phyloP scores from a whole-genome alignment of 2,797 vertebrate genomes.

The Triplophysa bombifrons region DNA sequence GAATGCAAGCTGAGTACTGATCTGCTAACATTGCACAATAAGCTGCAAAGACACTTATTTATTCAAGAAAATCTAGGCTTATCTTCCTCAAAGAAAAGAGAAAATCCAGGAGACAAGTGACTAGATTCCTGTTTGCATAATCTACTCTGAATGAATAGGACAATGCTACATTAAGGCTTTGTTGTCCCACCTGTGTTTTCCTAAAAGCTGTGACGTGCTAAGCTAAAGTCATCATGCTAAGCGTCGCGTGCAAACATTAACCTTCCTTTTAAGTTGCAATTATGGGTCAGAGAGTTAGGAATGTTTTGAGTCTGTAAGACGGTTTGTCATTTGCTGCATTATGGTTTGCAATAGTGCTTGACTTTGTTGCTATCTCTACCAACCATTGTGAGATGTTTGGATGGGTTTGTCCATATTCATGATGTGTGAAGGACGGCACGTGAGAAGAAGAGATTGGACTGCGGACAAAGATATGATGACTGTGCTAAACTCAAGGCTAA shows the following conservation, averaged over 20 bases:
- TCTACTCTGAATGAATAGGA: slow-evolving; percentile 10
- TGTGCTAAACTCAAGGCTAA: neutral
- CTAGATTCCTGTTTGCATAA: slow-evolving; percentile 21
- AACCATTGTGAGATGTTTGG: slow-evolving; percentile 24
- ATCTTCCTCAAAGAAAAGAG: slow-evolving; percentile 33
- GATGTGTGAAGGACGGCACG: slow-evolving; percentile 10
- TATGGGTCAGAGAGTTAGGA: slow-evolving; percentile 50
- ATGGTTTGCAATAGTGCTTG: slow-evolving; percentile 19
- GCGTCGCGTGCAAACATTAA: slow-evolving; percentile 58
- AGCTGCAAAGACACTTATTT: slow-evolving; percentile 24
- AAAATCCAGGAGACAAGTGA: slow-evolving; percentile 36
- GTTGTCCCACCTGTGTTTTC: slow-evolving; percentile 62
- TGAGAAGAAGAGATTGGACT: neutral
- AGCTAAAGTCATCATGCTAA: slow-evolving; percentile 43
- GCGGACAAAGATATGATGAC: slow-evolving; percentile 9
- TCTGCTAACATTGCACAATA: slow-evolving; percentile 23
- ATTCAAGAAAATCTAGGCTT: slow-evolving; percentile 26
- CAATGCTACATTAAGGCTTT: slow-evolving; percentile 40
- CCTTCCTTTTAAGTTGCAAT: slow-evolving; percentile 54
- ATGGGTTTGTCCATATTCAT: neutral
- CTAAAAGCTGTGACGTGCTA: slow-evolving; percentile 40
- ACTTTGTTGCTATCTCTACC: slow-evolving; percentile 9
- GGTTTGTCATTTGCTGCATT: slow-evolving; percentile 43
- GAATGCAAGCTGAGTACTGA: slow-evolving; percentile 25
- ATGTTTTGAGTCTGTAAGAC: slow-evolving; percentile 37